Evolutionary conservation across 2,797 vertebrate genomes (phyloP), one percentile per base, ranked within the genome.

Genomic region (Sebastes vulpes): DNA sequence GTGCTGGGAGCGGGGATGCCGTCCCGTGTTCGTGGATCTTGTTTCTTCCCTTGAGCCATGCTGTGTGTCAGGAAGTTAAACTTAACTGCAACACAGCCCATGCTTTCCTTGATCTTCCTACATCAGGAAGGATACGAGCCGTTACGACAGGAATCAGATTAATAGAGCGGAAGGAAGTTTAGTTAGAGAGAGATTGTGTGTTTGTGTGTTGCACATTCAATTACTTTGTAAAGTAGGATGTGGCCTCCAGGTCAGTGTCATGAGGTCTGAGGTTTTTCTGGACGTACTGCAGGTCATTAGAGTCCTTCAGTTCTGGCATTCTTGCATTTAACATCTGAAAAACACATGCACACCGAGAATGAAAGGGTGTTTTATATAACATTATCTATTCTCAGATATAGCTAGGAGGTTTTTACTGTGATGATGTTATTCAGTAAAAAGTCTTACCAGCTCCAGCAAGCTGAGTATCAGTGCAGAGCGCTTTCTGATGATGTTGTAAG

Each of bases 101-200:
- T 94, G 85, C 97, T 98, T 79, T 98, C 96, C 81, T 97, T 97
- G 89, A 98, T 97, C 90, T 98, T 98, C 93, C 98, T 98, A 81
- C 65, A 85, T 58, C 28, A 57, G 29, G 23, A 81, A 2, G 23
- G 20, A 83, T 3, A 59, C 9, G 77, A 35, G 56, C 3, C 0
- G 3, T 77, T 59, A 25, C 3, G 8, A 3, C 3, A 4, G 57
- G 21, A 53, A 42, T 21, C n/a, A 18, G 7, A 56, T 35, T 18
- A n/a, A n/a, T 20, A 10, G 11, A 56, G 26, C 1, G 0, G 12
- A 5, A 3, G 54, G 10, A 28, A 29, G 3, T 56, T 56, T 1
- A 35, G 53, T 50, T 25, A 38, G 54, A 58, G 9, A 54, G 31
- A 10, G 7, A 46, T 3, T 9, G n/a, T 20, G 10, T 12, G 1